A percentile compares a stretch with the other conserved stretches of the same genome.
Conservation (phyloP, 2,888 invertebrate genomes). For the Drosophila ochracea region DNA sequence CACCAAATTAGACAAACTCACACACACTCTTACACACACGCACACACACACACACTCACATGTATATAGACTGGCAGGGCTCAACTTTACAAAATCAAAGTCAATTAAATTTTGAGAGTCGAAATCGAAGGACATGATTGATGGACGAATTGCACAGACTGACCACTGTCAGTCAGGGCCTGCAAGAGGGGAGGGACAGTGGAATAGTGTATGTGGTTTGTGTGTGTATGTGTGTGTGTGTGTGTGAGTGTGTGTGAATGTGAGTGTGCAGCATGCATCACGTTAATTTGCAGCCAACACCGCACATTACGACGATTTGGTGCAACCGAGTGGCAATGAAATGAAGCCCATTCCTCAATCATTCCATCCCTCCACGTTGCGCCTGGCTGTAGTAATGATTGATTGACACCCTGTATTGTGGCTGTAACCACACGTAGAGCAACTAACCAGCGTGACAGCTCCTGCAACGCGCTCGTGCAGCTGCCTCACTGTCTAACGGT, state of each 20-base stretch:
- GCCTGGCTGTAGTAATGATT: slow-evolving; percentile 46
- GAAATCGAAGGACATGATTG: slow-evolving; percentile 58
- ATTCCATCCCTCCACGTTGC: neutral
- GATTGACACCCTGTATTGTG: slow-evolving; percentile 60
- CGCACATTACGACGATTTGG: slow-evolving; percentile 59
- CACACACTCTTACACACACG: neutral
- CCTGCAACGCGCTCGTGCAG: slow-evolving; percentile 9
- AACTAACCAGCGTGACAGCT: slow-evolving; percentile 47
- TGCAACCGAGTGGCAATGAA: slow-evolving; percentile 34
- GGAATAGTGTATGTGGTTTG: neutral
- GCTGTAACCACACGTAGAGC: slow-evolving; percentile 39
- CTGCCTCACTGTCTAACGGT: slow-evolving; percentile 5
- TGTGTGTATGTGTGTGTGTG: neutral
- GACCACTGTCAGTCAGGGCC: slow-evolving; percentile 19
- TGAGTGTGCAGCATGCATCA: slow-evolving; percentile 26
- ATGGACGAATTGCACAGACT: slow-evolving; percentile 60
- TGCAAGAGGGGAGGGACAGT: neutral
- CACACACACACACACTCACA: slow-evolving; percentile 4
- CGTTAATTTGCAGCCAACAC: slow-evolving; percentile 53
- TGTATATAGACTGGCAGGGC: neutral
- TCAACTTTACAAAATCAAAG: slow-evolving; percentile 62
- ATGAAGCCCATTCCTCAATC: slow-evolving; percentile 36
- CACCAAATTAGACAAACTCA: slow-evolving; percentile 58
- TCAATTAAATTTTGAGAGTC: slow-evolving; percentile 71
- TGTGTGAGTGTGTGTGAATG: neutral